Conservation (phyloP, 1,140 invertebrate genomes). For the Anagrus nilaparvatae region DNA sequence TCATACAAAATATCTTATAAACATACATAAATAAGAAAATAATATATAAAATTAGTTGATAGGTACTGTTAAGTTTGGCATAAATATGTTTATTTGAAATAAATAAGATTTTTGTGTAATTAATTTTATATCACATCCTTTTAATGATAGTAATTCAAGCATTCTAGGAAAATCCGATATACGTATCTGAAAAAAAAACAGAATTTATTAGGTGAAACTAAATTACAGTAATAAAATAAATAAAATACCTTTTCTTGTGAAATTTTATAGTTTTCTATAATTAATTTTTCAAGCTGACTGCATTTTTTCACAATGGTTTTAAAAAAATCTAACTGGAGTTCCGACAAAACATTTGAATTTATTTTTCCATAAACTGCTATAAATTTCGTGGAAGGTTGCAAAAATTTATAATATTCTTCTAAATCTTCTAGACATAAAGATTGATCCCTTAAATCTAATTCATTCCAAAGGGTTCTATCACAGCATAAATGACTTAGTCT, state of each 20-base stretch:
- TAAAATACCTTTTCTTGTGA: slow-evolving; percentile 37
- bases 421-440: slow-evolving; percentile 35
- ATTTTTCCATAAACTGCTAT: slow-evolving; percentile 36
- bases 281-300: slow-evolving; percentile 37
- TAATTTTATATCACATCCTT: slow-evolving; percentile 44
- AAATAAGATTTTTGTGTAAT: slow-evolving; percentile 45
- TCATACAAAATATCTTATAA: slow-evolving; percentile 5
- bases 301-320: slow-evolving; percentile 24
- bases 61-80: slow-evolving; percentile 47
- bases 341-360: slow-evolving; percentile 14
- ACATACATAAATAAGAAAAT: slow-evolving; percentile 2
- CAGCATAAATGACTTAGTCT: slow-evolving; percentile 37
- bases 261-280: slow-evolving; percentile 43
- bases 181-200: slow-evolving; percentile 33
- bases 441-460: slow-evolving; percentile 38
- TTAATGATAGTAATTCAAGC: slow-evolving; percentile 45
- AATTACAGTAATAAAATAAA: slow-evolving; percentile 1
- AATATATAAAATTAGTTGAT: slow-evolving; percentile 3
- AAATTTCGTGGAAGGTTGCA: slow-evolving; percentile 37
- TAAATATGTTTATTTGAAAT: slow-evolving; percentile 45
- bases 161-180: slow-evolving; percentile 47
- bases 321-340: slow-evolving; percentile 27
- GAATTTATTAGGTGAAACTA: slow-evolving; percentile 7
- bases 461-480: slow-evolving; percentile 45
- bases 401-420: slow-evolving; percentile 35